Percentiles rank a stretch among this genome's conserved stretches.
These are phyloP conservation scores for Xiphias gladius DNA, from an alignment of 2,113 vertebrate genomes.

Conservation along the genomic window DNA sequence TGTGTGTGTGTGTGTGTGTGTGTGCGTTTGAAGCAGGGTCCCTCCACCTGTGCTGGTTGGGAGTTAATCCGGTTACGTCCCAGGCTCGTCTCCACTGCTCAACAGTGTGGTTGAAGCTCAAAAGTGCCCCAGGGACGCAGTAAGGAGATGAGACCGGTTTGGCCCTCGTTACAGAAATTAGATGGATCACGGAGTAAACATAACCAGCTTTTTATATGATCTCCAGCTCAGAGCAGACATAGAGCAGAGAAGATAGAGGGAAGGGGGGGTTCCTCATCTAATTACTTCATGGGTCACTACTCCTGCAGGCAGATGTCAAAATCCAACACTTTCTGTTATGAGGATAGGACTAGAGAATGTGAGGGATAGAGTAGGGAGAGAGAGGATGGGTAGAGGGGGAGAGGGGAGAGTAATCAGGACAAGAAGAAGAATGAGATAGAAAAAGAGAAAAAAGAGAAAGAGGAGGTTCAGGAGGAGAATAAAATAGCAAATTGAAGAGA, in stretches of 20 bases:
- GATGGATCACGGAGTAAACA: conserved; percentile 97
- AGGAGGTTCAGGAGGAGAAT: conserved; percentile 46
- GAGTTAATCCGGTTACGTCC: conserved; percentile 93
- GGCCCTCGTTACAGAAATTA: conserved; percentile 95
- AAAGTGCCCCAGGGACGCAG: conserved; percentile 85
- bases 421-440: conserved; percentile 49
- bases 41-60: conserved; percentile 88
- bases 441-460: conserved; percentile 15
- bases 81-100: conserved; percentile 74
- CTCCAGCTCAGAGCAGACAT: conserved; percentile 83
- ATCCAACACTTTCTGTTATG: conserved; percentile 89
- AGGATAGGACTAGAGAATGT: conserved; percentile 69
- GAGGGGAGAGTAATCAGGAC: conserved; percentile 56
- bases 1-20: too few species aligned
- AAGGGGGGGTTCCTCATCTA: conserved; percentile 92
- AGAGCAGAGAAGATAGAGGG: conserved; percentile 78
- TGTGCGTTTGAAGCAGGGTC: conserved; percentile 64
- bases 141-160: conserved; percentile 89
- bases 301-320: conserved; percentile 89
- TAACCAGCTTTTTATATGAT: conserved; percentile 94
- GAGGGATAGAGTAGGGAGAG: conserved; percentile 32
- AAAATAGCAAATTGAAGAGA: conserved; percentile 47
- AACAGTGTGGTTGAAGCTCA: conserved; percentile 85
- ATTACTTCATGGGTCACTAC: conserved; percentile 95
- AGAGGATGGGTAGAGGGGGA: conserved; percentile 42